Evolutionary conservation across 2,113 vertebrate species (phyloP).

Genomic region (Notarius quadriscutis): DNA sequence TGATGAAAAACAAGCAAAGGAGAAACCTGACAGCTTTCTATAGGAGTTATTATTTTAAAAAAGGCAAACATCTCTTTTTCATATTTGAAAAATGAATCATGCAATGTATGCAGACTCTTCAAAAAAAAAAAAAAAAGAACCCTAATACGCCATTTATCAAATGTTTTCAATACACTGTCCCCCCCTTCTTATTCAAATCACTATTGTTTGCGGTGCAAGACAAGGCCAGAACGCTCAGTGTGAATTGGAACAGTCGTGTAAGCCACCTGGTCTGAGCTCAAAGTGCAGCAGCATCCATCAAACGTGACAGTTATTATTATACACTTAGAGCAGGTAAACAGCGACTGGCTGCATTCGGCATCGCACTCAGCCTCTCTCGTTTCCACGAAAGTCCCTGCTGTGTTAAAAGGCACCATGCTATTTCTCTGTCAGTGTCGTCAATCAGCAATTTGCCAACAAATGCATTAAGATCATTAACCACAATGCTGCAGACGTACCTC

Average conservation of each 20-base stretch:
- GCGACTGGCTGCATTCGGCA: not conserved
- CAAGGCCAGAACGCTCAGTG: not conserved
- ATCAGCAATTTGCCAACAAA: constrained; percentile 23
- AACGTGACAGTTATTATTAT: constrained; percentile 6
- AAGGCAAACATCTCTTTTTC: not conserved
- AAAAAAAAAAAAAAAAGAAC: not conserved
- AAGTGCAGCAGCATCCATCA: not conserved
- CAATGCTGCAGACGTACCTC: not conserved
- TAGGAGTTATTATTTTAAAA: not conserved
- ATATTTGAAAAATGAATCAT: not conserved
- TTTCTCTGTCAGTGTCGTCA: constrained; percentile 15
- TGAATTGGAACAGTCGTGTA: not conserved
- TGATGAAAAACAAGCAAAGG: not conserved
- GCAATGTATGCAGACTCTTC: not conserved
- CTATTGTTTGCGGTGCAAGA: not conserved
- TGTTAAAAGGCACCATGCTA: constrained; percentile 23
- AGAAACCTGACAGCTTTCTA: not conserved
- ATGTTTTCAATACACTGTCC: not conserved
- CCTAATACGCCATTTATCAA: not conserved
- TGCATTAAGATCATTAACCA: constrained; percentile 24
- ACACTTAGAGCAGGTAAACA: constrained; percentile 11
- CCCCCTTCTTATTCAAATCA: not conserved
- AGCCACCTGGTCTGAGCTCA: not conserved
- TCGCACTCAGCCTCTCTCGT: not conserved
- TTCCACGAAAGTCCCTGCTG: constrained; percentile 12